Evolutionary conservation across 2,797 vertebrate genomes (phyloP).

Genomic region (Enteromius thamalakanensis): DNA sequence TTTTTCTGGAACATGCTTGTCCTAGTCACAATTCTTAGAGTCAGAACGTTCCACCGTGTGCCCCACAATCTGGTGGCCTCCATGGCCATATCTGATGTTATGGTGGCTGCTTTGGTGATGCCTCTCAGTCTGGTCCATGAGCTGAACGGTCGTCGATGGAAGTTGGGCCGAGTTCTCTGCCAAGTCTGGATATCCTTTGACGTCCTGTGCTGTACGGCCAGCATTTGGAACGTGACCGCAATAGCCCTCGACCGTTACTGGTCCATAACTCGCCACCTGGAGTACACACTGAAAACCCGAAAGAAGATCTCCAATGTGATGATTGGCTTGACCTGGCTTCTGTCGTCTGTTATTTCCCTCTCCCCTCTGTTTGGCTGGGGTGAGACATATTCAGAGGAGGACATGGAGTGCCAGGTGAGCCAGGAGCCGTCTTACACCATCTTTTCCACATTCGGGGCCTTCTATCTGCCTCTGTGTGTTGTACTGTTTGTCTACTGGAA

Average conservation of each 20-base stretch:
- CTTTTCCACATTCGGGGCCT: slow-evolving; percentile 96
- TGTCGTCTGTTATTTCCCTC: slow-evolving; percentile 92
- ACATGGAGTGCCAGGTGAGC: slow-evolving; percentile 91
- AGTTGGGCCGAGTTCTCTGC: slow-evolving; percentile 87
- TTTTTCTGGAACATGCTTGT: slow-evolving; percentile 96
- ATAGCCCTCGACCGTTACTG: slow-evolving; percentile 97
- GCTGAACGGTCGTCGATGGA: slow-evolving; percentile 88
- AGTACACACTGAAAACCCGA: slow-evolving; percentile 89
- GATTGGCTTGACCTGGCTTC: slow-evolving; percentile 92
- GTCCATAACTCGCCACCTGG: slow-evolving; percentile 94
- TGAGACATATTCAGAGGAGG: slow-evolving; percentile 86
- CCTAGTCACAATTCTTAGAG: slow-evolving; percentile 91
- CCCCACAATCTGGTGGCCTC: slow-evolving; percentile 97
- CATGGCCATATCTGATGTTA: slow-evolving; percentile 93
- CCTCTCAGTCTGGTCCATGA: slow-evolving; percentile 92
- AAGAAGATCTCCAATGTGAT: slow-evolving; percentile 91
- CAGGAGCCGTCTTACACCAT: slow-evolving; percentile 92
- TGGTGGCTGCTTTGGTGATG: slow-evolving; percentile 96
- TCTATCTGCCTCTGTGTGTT: slow-evolving; percentile 94
- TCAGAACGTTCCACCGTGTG: slow-evolving; percentile 92
- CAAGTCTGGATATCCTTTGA: slow-evolving; percentile 95
- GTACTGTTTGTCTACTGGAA: slow-evolving; percentile 97
- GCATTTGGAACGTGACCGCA: slow-evolving; percentile 98
- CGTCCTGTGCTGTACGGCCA: slow-evolving; percentile 96
- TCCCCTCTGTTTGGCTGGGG: slow-evolving; percentile 95